phyloP scores from a whole-genome alignment of 1,140 invertebrate genomes.

The Tachypleus tridentatus region DNA sequence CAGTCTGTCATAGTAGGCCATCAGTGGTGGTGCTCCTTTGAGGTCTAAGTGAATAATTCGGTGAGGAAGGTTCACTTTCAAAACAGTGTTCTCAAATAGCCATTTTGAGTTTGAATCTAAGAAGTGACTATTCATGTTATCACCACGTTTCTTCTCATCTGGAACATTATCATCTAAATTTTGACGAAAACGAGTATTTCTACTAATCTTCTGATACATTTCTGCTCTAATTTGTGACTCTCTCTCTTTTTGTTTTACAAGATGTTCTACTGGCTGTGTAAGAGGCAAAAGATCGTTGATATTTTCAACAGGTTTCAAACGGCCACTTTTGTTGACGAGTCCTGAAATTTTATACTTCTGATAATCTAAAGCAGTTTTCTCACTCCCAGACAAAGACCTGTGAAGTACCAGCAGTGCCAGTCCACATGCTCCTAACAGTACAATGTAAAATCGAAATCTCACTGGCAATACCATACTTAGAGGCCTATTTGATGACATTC shows the following conservation, averaged over 20 bases:
- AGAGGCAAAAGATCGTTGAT: conserved; percentile 17
- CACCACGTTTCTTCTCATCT: conserved; percentile 10
- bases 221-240: conserved; percentile 18
- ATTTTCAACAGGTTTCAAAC: conserved; percentile 11
- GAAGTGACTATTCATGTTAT: conserved; percentile 3
- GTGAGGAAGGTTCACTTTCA: conserved; percentile 16
- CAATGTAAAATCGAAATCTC: too few species aligned
- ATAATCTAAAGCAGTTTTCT: too few species aligned
- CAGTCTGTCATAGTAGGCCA: conserved; percentile 32
- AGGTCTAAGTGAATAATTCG: conserved; percentile 70
- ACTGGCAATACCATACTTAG: too few species aligned
- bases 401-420: too few species aligned
- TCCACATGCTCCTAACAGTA: too few species aligned
- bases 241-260: conserved; percentile 13
- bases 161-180: conserved; percentile 10
- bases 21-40: conserved; percentile 70
- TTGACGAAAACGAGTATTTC: conserved; percentile 2
- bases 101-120: conserved; percentile 9
- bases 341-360: too few species aligned
- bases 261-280: conserved; percentile 16
- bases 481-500: too few species aligned
- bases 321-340: too few species aligned
- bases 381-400: too few species aligned
- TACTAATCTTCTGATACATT: conserved; percentile 9
- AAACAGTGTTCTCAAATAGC: conserved; percentile 5